phyloP scores from a whole-genome alignment of 2,797 vertebrate species.

The Schizopygopsis pylzovi region DNA sequence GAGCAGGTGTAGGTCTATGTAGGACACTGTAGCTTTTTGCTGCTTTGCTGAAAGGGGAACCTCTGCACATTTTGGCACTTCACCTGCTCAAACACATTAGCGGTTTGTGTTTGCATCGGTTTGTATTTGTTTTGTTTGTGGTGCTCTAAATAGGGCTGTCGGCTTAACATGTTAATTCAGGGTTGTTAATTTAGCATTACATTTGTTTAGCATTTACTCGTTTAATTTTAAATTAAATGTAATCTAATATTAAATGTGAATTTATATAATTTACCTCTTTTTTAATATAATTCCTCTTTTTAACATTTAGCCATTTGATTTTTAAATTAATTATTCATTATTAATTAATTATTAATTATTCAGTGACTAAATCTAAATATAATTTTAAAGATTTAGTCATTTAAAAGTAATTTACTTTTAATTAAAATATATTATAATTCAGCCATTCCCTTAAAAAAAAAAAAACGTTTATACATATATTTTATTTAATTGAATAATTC shows the following conservation, averaged over 20 bases:
- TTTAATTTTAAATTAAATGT: not conserved
- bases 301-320: not conserved
- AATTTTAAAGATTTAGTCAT: no score
- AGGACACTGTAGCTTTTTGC: conserved; percentile 9
- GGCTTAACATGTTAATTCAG: not conserved
- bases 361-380: not conserved
- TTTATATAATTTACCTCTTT: not conserved
- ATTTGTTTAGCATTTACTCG: not conserved
- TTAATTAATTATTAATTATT: not conserved
- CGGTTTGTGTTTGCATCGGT: not conserved
- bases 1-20: conserved; percentile 55
- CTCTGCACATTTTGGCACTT: conserved; percentile 13
- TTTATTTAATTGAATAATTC: not conserved
- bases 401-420: not conserved
- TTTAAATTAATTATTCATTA: not conserved
- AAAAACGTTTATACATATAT: no score
- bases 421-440: not conserved
- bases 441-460: not conserved
- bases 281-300: not conserved
- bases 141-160: not conserved
- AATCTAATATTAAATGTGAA: not conserved
- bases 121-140: not conserved
- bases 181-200: not conserved
- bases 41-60: conserved; percentile 37
- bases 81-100: not conserved